Base-by-base conservation (phyloP, 2,113 vertebrate genomes). In the Corythaixoides concolor region DNA sequence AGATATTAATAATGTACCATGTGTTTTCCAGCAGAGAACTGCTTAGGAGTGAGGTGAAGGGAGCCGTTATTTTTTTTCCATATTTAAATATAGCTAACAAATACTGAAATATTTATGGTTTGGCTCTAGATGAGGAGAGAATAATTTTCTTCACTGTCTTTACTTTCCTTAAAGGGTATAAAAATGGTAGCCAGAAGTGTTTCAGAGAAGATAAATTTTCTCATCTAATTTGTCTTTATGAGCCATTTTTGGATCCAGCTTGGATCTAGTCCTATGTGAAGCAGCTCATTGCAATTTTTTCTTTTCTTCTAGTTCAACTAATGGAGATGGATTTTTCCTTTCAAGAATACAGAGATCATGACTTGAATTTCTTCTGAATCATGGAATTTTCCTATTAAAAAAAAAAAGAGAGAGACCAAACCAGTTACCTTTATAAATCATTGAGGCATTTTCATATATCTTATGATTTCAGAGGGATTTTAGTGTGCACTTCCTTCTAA, bases 11-110 rank as follows among this genome's bases (percentile, higher is more conserved):
- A 83, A 86, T 66, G 19, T 73, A 60, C 50, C 17, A 6, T 66
- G 45, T 74, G 72, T 80, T 92, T 95, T 69, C 67, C 83, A 90
- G 86, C 28, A 1, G 4, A 84, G 45, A 84, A 39, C 28, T 87
- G 49, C 64, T 77, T 85, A 64, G 32, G 20, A 84, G 18, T 47
- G 39, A 70, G 26, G 84, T 69, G 55, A 73, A 66, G 77, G 35
- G 41, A 87, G 27, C 19, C 8, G 7, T 18, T 43, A 5, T 80
- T 85, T 82, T 64, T 60, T 52, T 11, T 4, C 22, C 41, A 8
- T 78, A 60, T 89, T 96, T 95, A 91, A 92, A 88, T 92, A 75
- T 85, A 89, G 56, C 56, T 85, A 59, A 35, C 26, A 89, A 95
- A 72, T 72, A 68, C n/a, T 27, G 68, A 93, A 93, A 89, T 87